Percentiles rank a stretch among this genome's conserved stretches.
Conservation (phyloP, 2,888 invertebrate genomes). For the Oligia fasciuncula region DNA sequence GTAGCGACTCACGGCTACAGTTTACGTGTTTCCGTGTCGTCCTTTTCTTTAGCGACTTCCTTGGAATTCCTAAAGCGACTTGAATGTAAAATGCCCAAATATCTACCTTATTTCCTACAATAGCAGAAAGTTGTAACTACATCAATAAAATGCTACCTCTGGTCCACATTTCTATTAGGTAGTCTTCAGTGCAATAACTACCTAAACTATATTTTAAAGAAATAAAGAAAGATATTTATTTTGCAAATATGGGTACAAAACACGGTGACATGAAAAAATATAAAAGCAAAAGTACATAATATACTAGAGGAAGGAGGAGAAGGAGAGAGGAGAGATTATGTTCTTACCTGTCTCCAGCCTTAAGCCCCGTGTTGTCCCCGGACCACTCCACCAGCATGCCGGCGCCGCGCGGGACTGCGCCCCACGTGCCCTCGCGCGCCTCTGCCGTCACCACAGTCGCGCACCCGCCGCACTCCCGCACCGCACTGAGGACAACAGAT, state of each 20-base stretch:
- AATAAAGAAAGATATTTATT: no score
- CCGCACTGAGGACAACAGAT: conserved; percentile 71
- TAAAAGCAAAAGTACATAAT: no score
- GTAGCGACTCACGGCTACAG: not conserved
- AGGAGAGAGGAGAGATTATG: no score
- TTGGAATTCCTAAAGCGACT: not conserved
- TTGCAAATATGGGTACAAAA: no score
- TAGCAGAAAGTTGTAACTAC: not conserved
- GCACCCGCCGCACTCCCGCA: conserved; percentile 81
- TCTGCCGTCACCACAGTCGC: conserved; percentile 92
- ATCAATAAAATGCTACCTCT: not conserved
- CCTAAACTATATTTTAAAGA: not conserved
- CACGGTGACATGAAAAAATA: no score
- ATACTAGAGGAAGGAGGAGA: no score
- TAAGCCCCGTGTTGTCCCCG: conserved; percentile 93
- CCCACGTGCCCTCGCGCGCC: conserved; percentile 93
- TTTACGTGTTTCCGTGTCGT: not conserved
- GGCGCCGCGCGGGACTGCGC: conserved; percentile 91
- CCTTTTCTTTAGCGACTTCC: not conserved
- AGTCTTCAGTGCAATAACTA: not conserved
- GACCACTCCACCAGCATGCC: conserved; percentile 95
- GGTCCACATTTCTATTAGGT: not conserved
- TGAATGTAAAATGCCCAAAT: not conserved
- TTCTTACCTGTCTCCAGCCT: conserved; percentile 93
- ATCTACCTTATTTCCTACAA: not conserved